Evolutionary conservation across 37 sponge, comb jelly and placozoan genomes (phyloP).

Genomic region (Oopsacas minuta): DNA sequence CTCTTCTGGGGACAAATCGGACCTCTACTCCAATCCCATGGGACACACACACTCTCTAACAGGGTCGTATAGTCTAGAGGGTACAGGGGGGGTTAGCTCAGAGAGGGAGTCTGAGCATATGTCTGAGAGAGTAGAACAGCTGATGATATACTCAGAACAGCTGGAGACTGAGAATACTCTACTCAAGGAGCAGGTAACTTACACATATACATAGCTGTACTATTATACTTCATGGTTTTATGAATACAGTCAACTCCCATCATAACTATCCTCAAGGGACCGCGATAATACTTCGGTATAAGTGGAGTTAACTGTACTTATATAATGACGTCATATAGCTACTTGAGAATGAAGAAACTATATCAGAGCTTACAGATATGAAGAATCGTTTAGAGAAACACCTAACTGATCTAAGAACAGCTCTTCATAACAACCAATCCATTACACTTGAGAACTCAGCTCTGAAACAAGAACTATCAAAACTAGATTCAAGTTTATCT

Average conservation of each 20-base stretch:
- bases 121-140: background rate
- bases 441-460: slow-evolving; percentile 2
- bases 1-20: background rate
- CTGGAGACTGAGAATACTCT: background rate
- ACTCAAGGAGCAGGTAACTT: background rate
- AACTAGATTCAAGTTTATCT: background rate
- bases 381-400: background rate
- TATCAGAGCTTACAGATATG: background rate
- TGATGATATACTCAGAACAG: background rate
- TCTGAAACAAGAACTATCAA: slow-evolving; percentile 7
- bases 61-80: background rate
- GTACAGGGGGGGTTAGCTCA: background rate
- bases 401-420: background rate
- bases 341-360: background rate
- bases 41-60: background rate
- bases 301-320: background rate
- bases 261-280: background rate
- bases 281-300: background rate
- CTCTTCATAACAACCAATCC: slow-evolving; percentile 8
- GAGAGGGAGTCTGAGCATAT: background rate
- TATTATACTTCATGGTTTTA: background rate
- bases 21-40: background rate
- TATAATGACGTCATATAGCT: background rate
- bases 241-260: background rate
- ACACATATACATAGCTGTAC: too few relatives aligned